phyloP scores from a whole-genome alignment of 1,140 invertebrate species.

The Leptonema lineaticorne region DNA sequence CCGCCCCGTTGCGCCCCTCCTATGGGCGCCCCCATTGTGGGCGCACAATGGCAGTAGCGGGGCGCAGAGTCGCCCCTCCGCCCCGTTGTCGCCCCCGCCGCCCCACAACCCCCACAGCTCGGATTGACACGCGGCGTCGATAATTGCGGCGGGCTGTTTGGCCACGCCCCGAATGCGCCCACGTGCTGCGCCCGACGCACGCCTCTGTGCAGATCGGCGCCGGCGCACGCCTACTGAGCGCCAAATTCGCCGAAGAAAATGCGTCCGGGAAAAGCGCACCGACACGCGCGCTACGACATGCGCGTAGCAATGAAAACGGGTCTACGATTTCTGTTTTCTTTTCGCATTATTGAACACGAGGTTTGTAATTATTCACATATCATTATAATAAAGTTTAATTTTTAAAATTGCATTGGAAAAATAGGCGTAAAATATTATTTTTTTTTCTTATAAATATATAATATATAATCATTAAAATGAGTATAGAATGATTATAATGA shows the following conservation, averaged over 20 bases:
- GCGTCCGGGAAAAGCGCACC: no score
- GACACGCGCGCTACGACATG: background rate
- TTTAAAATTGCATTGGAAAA: no score
- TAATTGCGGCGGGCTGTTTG: background rate
- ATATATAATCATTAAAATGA: no score
- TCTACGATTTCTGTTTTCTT: no score
- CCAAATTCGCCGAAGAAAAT: background rate
- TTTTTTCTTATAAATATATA: no score
- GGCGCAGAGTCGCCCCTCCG: background rate
- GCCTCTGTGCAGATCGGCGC: slow-evolving; percentile 27
- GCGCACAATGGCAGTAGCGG: background rate
- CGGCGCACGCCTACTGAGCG: no score
- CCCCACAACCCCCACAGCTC: background rate
- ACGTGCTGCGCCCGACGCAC: slow-evolving; percentile 35
- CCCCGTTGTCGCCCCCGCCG: background rate
- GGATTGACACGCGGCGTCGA: slow-evolving; percentile 22
- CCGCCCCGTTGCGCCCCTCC: background rate
- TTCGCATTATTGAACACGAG: no score
- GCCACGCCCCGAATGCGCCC: slow-evolving; percentile 36
- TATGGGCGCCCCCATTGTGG: background rate
- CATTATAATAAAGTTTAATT: no score
- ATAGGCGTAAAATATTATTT: no score
- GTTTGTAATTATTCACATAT: no score
- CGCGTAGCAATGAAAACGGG: no score
- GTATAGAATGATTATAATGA: no score